Conservation (phyloP, 2,888 invertebrate genomes). For the Orchesella flavescens region DNA sequence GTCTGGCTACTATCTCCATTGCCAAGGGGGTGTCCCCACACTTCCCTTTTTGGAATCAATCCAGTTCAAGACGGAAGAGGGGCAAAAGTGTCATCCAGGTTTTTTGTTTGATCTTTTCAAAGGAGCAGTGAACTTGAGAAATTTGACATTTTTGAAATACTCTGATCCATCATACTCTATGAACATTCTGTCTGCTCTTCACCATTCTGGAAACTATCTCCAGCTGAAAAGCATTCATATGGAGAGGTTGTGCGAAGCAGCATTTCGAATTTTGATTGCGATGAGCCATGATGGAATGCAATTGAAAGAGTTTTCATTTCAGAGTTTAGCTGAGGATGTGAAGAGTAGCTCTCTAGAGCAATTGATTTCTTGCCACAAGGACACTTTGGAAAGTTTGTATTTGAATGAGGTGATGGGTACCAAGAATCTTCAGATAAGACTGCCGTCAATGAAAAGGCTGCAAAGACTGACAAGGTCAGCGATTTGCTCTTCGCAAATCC, state of each 20-base stretch:
- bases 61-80: conserved; percentile 60
- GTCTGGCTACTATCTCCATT: conserved; percentile 30
- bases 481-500: conserved; percentile 59
- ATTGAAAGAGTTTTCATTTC: conserved; percentile 63
- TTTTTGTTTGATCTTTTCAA: conserved; percentile 66
- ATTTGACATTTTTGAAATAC: conserved; percentile 58
- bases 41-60: conserved; percentile 55
- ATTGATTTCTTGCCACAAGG: conserved; percentile 54
- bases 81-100: conserved; percentile 61
- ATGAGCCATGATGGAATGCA: conserved; percentile 57
- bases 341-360: conserved; percentile 49
- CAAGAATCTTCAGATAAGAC: conserved; percentile 57
- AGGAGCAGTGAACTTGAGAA: conserved; percentile 54
- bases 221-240: conserved; percentile 56
- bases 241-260: conserved; percentile 57
- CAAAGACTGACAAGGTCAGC: conserved; percentile 60
- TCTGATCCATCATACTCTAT: conserved; percentile 48
- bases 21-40: conserved; percentile 13
- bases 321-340: conserved; percentile 61
- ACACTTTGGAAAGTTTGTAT: conserved; percentile 57
- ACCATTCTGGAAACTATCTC: conserved; percentile 53
- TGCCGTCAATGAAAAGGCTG: conserved; percentile 63
- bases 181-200: conserved; percentile 46
- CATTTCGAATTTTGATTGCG: conserved; percentile 50
- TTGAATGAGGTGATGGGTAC: conserved; percentile 65